These are phyloP conservation scores for Cecropterus lyciades DNA, from an alignment of 1,140 invertebrate genomes.

Conservation along the genomic window DNA sequence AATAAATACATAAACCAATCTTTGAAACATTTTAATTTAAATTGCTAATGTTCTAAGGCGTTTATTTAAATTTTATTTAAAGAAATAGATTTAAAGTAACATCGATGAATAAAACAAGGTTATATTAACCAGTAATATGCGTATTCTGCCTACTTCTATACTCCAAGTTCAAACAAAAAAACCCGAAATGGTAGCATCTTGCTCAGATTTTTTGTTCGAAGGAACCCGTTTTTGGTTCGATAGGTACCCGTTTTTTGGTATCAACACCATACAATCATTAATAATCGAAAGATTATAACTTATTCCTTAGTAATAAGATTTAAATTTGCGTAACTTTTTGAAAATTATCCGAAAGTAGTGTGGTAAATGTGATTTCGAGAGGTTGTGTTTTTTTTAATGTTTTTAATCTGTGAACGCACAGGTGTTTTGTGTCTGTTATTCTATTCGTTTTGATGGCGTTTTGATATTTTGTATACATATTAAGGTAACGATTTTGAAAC, in stretches of 20 bases:
- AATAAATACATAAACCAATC: too few relatives aligned
- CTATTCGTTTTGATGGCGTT: conserved; percentile 25
- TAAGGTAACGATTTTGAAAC: too few relatives aligned
- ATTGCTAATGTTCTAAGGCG: too few relatives aligned
- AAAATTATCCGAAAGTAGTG: conserved; percentile 13
- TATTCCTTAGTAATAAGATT: conserved; percentile 1
- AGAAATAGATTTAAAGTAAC: too few relatives aligned
- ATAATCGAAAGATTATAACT: not conserved
- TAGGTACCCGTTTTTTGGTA: conserved; percentile 31
- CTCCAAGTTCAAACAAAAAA: not conserved
- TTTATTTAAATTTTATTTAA: too few relatives aligned
- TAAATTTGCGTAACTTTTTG: conserved; percentile 17
- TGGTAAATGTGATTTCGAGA: conserved; percentile 26
- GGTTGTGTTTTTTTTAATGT: conserved; percentile 34
- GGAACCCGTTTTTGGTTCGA: conserved; percentile 31
- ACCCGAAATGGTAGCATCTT: conserved; percentile 29
- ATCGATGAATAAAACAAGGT: too few relatives aligned
- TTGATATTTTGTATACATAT: not conserved
- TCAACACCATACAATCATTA: not conserved
- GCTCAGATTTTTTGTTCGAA: conserved; percentile 41
- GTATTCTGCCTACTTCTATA: not conserved
- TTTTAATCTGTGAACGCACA: conserved; percentile 31
- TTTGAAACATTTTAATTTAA: too few relatives aligned
- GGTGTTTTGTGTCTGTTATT: conserved; percentile 38
- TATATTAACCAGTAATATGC: not conserved